Percentiles rank a stretch among this genome's conserved stretches.
Conservation (phyloP, 2,113 vertebrate species). For the Barnardius zonarius region DNA sequence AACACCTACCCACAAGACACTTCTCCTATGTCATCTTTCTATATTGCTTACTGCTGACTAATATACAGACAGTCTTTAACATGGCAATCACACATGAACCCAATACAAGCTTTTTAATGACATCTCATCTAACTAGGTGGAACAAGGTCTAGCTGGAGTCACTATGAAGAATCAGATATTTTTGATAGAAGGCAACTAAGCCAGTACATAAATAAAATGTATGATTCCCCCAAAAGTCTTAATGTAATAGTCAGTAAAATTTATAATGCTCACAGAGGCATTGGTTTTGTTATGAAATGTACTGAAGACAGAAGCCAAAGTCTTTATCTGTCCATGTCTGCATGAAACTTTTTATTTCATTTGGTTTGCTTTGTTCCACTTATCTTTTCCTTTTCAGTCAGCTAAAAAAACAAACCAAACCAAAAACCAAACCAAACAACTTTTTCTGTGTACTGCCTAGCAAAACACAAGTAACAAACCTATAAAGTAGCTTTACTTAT, state of each 20-base stretch:
- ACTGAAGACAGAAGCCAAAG: background rate
- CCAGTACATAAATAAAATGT: background rate
- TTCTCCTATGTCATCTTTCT: background rate
- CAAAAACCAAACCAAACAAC: background rate
- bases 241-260: background rate
- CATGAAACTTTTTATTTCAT: background rate
- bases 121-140: background rate
- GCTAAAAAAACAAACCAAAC: background rate
- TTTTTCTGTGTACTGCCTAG: background rate
- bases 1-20: background rate
- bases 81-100: background rate
- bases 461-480: background rate
- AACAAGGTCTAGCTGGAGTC: background rate
- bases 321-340: background rate
- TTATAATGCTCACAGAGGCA: background rate
- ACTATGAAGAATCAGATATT: background rate
- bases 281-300: background rate
- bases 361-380: background rate
- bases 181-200: background rate
- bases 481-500: background rate
- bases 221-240: background rate
- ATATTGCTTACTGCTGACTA: background rate
- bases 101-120: background rate
- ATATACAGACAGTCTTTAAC: background rate
- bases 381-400: background rate